Conservation (phyloP, 2,888 invertebrate species). For the Aphelenchoides bicaudatus region DNA sequence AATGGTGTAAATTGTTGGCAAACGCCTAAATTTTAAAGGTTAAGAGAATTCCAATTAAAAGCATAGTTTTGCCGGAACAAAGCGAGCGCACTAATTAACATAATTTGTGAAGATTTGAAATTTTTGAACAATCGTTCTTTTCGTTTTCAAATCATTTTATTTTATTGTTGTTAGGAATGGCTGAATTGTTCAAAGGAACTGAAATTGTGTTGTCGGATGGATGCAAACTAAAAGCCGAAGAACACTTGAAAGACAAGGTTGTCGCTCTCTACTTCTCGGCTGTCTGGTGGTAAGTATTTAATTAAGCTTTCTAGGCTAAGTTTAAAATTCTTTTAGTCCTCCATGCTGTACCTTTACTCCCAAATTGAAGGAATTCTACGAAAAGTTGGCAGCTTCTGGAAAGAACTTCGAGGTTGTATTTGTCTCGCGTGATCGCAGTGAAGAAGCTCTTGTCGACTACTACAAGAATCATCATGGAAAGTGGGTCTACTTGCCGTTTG, state of each 20-base stretch:
- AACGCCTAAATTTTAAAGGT: too few relatives aligned
- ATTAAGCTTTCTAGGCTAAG: slow-evolving; percentile 4
- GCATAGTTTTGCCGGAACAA: too few relatives aligned
- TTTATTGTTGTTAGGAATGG: too few relatives aligned
- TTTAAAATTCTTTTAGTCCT: slow-evolving; percentile 36
- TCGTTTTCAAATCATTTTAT: too few relatives aligned
- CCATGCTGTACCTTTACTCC: slow-evolving; percentile 56
- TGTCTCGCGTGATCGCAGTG: slow-evolving; percentile 49
- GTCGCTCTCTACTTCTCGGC: slow-evolving; percentile 66
- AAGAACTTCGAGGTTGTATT: slow-evolving; percentile 56
- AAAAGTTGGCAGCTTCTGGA: slow-evolving; percentile 43
- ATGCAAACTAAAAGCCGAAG: slow-evolving; percentile 42
- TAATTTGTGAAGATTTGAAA: too few relatives aligned
- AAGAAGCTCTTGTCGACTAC: slow-evolving; percentile 53
- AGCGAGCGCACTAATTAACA: too few relatives aligned
- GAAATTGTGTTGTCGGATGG: slow-evolving; percentile 36
- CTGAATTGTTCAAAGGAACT: slow-evolving; percentile 41
- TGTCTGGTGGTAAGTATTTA: slow-evolving; percentile 64
- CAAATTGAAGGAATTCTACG: slow-evolving; percentile 47
- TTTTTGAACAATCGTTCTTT: too few relatives aligned
- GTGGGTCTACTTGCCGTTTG: slow-evolving; percentile 51
- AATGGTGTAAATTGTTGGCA: too few relatives aligned
- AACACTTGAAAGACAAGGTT: slow-evolving; percentile 57
- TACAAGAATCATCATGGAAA: slow-evolving; percentile 52
- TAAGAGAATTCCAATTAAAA: too few relatives aligned